Evolutionary conservation across 2,113 vertebrate genomes (phyloP), one percentile per base, ranked within the genome.

Genomic region (Myxocyprinus asiaticus): DNA sequence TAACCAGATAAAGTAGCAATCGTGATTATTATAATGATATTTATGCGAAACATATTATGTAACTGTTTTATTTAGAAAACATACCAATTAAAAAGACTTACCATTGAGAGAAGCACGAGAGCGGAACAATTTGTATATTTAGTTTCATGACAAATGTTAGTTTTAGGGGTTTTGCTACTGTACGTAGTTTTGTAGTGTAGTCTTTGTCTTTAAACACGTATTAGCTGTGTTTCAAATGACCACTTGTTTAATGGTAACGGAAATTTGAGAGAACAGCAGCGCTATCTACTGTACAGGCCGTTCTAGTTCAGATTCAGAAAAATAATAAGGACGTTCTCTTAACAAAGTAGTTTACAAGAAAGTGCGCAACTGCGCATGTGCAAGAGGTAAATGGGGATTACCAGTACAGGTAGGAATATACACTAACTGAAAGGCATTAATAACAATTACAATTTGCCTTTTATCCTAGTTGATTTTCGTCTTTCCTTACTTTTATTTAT

Each of bases 241-340:
- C 5, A 5, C 0, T 12, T 44, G 55, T 63, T 74, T 17, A 63
- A 9, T 33, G 9, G 2, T 33, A 12, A 6, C 50, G 45, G 15
- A 63, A 50, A 74, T 62, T 45, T 51, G 58, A 44, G 11, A 74
- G 58, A 63, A 74, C 5, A 63, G 45, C 72, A 74, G 58, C 58
- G 7, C 58, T 56, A 74, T 50, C 72, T 74, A 12, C 12, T 42
- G 71, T 48, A 7, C n/a, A 61, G 9, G n/a, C 12, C 43, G n/a
- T 22, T 73, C 5, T 59, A 56, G 42, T 56, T 61, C 43, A 61
- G n/a, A 48, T 48, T 48, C 9, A 48, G 9, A 4, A 48, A 48
- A 48, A 48, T 9, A 48, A 33, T 33, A 33, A 33, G 22, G 22
- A 33, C 22, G 22, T 33, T 33, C 22, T 33, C 22, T 33, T 33